phyloP scores from a whole-genome alignment of 2,888 invertebrate species.

The Aspidapion aeneum region DNA sequence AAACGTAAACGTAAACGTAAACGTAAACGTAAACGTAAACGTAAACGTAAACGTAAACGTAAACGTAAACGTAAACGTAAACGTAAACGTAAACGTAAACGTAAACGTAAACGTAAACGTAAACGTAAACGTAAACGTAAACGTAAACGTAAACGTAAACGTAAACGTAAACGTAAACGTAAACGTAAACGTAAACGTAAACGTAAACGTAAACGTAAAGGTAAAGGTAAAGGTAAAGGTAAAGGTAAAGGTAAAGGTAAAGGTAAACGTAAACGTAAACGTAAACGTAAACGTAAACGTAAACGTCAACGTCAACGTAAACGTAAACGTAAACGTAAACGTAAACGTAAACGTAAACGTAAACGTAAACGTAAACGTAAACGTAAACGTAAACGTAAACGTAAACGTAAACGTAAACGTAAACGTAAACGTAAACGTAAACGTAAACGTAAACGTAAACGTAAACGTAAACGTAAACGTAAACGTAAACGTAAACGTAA shows the following conservation, averaged over 20 bases:
- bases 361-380: neutral
- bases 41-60: no score
- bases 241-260: neutral
- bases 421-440: neutral
- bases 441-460: neutral
- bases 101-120: neutral
- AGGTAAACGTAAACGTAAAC: neutral
- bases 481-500: neutral
- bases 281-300: neutral
- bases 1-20: no score
- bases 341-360: neutral
- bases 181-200: neutral
- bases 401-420: neutral
- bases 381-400: neutral
- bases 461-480: neutral
- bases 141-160: neutral
- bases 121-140: neutral
- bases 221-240: neutral
- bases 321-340: neutral
- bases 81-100: neutral
- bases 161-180: neutral
- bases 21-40: no score
- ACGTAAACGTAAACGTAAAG: neutral
- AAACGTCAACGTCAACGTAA: neutral
- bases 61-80: neutral